Evolutionary conservation across 2,888 invertebrate species (phyloP), one percentile per base, ranked within the genome.

Genomic region (Eumacrocentrus americanus): DNA sequence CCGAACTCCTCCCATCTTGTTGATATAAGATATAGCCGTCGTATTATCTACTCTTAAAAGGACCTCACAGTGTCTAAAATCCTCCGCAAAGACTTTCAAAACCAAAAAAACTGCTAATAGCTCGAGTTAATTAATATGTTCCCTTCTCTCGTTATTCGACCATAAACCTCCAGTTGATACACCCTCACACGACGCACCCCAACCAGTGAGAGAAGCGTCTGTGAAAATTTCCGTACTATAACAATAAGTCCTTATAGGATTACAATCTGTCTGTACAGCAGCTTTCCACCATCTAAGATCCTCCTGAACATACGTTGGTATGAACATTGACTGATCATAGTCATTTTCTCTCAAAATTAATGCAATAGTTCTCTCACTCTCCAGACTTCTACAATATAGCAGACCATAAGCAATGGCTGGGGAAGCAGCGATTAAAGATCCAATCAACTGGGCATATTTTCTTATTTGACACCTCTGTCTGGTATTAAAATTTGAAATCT

Each of bases 391-490:
- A 18, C 61, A 64, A 42, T 66, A 50, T 3, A 66, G 51, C 2
- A 52, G 60, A 1, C 67, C 62, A 40, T 70, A 69, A 0, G 62
- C 62, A 38, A 67, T 47, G 1, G 65, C 68, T 37, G 67, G 66
- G 14, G 59, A 62, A 1, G 62, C 59, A 12, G 64, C 95, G 0
- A 83, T 98, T 60, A 95, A 95, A 5, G 60, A 16, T 2, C 66
- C 63, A n/a, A 63, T 23, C 25, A 66, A 44, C 42, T 59, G 16
- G 2, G 60, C 59, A 25, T 65, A 42, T 11, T 62, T 35, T 44
- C 60, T 25, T 4, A 69, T 68, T 46, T 62, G 63, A 42, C 46
- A 67, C 1, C 6, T 14, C 12, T 46, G 25, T n/a, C 38, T 37
- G 5, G 29, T 35, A 35, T 29, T 29, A 56, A 62, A 64, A 11